Evolutionary conservation across 1,140 invertebrate species (phyloP).

Genomic region (Zaprionus capensis): DNA sequence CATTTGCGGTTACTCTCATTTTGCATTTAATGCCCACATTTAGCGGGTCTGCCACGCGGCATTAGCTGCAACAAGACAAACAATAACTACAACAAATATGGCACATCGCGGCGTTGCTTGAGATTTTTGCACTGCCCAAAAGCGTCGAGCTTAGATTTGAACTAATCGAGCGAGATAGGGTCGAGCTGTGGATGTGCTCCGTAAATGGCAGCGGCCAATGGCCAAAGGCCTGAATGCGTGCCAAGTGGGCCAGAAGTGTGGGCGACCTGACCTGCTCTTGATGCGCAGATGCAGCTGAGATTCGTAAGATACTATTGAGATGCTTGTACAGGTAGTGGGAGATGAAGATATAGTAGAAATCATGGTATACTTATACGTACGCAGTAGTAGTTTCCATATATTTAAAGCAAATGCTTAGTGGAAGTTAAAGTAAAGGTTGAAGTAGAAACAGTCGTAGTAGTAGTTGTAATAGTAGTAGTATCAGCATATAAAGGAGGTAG

Average conservation of each 20-base stretch:
- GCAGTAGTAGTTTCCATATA: too few relatives aligned
- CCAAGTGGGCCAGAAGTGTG: constrained; percentile 1
- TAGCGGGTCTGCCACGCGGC: constrained; percentile 55
- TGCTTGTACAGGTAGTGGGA: not conserved
- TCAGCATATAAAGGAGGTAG: too few relatives aligned
- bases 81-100: constrained; percentile 62
- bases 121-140: not conserved
- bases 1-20: constrained; percentile 75
- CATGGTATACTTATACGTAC: too few relatives aligned
- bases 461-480: too few relatives aligned
- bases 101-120: constrained; percentile 32
- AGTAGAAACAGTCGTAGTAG: too few relatives aligned
- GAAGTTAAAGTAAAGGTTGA: too few relatives aligned
- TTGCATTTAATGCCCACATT: constrained; percentile 79
- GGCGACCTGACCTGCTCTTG: not conserved
- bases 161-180: constrained; percentile 3
- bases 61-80: constrained; percentile 52
- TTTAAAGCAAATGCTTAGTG: too few relatives aligned
- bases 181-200: not conserved
- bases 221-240: not conserved
- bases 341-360: not conserved
- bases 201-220: not conserved
- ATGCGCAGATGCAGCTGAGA: not conserved
- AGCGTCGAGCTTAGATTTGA: constrained; percentile 1
- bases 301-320: not conserved